These are phyloP conservation scores for Muscicapa striata DNA, from an alignment of 2,797 vertebrate genomes.

Conservation along the genomic window DNA sequence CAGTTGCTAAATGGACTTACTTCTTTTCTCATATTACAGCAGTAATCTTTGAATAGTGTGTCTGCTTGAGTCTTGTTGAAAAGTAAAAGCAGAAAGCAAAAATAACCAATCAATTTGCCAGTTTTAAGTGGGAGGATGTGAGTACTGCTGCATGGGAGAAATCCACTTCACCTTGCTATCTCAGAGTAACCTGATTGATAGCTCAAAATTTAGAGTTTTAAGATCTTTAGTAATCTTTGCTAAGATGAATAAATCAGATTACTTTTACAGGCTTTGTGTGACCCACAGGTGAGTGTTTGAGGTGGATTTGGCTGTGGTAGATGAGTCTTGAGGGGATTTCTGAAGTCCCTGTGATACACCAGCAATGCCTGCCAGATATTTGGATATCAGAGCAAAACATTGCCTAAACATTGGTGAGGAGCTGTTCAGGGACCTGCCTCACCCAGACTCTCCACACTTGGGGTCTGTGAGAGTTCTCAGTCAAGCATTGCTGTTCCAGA, in stretches of 20 bases:
- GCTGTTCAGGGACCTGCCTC: not conserved
- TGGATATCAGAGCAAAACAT: not conserved
- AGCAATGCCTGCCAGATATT: accelerated
- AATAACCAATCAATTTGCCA: not conserved
- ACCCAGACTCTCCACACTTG: not conserved
- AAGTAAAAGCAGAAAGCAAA: not conserved
- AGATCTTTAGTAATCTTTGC: not conserved
- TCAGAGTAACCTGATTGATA: not conserved
- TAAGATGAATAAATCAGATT: not conserved
- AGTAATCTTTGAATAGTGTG: not conserved
- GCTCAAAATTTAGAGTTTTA: not conserved
- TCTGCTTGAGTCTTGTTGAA: not conserved
- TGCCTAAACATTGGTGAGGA: not conserved
- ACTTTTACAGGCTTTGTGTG: not conserved
- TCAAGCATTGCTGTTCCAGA: not conserved
- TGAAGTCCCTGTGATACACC: not conserved
- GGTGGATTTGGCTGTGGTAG: not conserved
- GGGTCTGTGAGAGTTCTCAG: not conserved
- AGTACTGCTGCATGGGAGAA: not conserved
- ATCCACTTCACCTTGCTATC: not conserved
- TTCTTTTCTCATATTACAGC: not conserved
- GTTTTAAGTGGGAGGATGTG: not conserved
- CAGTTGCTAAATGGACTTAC: not conserved
- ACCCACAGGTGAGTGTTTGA: accelerated
- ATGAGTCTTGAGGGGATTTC: not conserved